Evolutionary conservation across 2,888 invertebrate species (phyloP).

Genomic region (Cacoxenus indagator): DNA sequence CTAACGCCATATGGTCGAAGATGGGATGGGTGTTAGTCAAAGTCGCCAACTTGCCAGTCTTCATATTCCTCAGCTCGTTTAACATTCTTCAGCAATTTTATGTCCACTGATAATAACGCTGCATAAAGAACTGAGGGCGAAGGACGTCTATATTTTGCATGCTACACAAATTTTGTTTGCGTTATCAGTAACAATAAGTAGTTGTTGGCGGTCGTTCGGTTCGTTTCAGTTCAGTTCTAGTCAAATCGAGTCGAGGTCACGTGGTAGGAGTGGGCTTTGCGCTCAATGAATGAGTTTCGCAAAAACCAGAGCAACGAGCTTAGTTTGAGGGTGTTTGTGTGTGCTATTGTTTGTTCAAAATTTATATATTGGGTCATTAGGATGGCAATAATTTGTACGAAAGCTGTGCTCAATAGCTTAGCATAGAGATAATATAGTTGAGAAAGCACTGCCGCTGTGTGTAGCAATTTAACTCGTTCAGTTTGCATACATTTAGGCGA

Average conservation of each 20-base stretch:
- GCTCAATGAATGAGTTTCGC: no score
- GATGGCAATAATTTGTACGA: slow-evolving; percentile 57
- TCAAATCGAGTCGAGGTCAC: no score
- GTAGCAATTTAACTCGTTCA: slow-evolving; percentile 8
- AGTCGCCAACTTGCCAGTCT: neutral
- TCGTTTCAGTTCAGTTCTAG: no score
- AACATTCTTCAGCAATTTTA: slow-evolving; percentile 30
- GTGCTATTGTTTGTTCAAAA: slow-evolving; percentile 43
- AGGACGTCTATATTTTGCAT: slow-evolving; percentile 46
- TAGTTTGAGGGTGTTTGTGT: neutral
- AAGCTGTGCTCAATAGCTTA: slow-evolving; percentile 13
- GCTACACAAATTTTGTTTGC: slow-evolving; percentile 37
- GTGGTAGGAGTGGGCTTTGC: no score
- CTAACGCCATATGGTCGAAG: slow-evolving; percentile 38
- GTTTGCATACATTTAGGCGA: slow-evolving; percentile 13
- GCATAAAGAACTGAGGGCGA: neutral
- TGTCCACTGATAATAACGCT: slow-evolving; percentile 19
- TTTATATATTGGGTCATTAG: slow-evolving; percentile 61
- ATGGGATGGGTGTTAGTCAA: slow-evolving; percentile 26
- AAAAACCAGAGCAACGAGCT: no score
- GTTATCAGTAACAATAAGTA: slow-evolving; percentile 21
- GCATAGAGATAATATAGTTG: slow-evolving; percentile 1
- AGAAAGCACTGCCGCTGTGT: neutral
- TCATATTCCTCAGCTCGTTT: neutral
- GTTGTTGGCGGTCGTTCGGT: no score